These are phyloP conservation scores for Artemisiospiza belli DNA, from an alignment of 2,113 vertebrate species.

Conservation along the genomic window DNA sequence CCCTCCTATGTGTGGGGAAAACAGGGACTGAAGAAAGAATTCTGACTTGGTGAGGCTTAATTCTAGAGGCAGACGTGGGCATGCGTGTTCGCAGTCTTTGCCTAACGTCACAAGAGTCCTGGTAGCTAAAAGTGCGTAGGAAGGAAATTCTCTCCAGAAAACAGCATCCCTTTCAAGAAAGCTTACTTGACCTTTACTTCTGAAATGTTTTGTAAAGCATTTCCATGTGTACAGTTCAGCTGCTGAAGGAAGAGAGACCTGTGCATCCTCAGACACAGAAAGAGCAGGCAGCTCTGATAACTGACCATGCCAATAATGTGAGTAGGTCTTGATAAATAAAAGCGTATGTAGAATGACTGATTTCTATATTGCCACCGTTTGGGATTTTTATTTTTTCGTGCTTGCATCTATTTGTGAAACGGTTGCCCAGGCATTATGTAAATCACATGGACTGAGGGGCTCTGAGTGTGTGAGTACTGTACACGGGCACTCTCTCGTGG, in stretches of 20 bases:
- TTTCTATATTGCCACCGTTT: neutral
- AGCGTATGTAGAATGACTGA: neutral
- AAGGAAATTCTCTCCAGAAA: slow-evolving; percentile 22
- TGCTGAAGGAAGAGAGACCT: neutral
- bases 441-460: neutral
- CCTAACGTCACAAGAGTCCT: neutral
- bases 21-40: neutral
- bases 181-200: slow-evolving; percentile 25
- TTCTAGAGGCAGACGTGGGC: neutral
- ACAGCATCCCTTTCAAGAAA: neutral
- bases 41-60: neutral
- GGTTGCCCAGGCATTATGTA: neutral
- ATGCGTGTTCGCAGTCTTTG: neutral
- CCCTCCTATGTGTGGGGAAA: neutral
- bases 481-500: neutral
- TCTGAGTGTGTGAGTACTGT: neutral
- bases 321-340: slow-evolving; percentile 3
- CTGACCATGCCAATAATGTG: neutral
- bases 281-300: neutral
- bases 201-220: slow-evolving; percentile 3
- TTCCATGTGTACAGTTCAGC: neutral
- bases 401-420: slow-evolving; percentile 3
- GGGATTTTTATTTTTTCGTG: neutral
- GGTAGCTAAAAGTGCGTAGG: neutral
- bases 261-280: neutral